These are phyloP conservation scores for Phocoena sinus DNA, from an alignment of 2,113 vertebrate species.

Conservation along the genomic window DNA sequence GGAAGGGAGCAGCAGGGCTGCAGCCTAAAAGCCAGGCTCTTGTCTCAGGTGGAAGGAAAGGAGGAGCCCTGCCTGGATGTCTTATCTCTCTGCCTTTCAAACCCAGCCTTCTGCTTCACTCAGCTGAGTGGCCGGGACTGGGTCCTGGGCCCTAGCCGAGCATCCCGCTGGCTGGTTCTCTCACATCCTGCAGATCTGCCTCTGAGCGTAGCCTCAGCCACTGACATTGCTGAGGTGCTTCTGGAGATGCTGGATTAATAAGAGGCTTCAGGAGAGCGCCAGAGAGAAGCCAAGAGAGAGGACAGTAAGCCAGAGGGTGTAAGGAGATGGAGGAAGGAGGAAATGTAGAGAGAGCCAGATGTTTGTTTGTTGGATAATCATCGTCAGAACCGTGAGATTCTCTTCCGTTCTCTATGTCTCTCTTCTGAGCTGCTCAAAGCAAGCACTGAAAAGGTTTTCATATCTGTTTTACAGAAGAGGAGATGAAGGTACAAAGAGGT, in stretches of 20 bases:
- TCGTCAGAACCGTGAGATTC: conserved; percentile 49
- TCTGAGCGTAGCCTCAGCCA: conserved; percentile 36
- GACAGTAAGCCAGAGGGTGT: conserved; percentile 31
- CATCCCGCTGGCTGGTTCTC: not conserved
- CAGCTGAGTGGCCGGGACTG: not conserved
- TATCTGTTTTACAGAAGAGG: conserved; percentile 49
- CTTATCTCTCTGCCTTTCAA: conserved; percentile 28
- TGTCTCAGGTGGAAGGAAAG: not conserved
- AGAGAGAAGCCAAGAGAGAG: conserved; percentile 55
- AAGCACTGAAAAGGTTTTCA: conserved; percentile 61
- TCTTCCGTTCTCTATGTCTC: conserved; percentile 50
- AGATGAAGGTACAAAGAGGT: not conserved
- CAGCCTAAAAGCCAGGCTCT: conserved; percentile 20
- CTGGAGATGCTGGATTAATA: conserved; percentile 46
- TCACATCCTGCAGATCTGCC: conserved; percentile 32
- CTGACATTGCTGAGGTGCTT: conserved; percentile 34
- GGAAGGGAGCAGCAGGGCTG: not conserved
- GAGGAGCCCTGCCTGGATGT: not conserved
- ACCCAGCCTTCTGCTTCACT: not conserved
- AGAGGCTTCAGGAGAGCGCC: conserved; percentile 53
- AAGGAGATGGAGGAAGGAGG: conserved; percentile 22
- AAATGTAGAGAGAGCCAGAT: conserved; percentile 48
- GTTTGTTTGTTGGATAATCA: conserved; percentile 47
- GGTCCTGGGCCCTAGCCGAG: not conserved
- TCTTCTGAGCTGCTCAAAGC: conserved; percentile 61